Conservation (phyloP, 2,113 vertebrate genomes). For the Ariopsis seemanni region DNA sequence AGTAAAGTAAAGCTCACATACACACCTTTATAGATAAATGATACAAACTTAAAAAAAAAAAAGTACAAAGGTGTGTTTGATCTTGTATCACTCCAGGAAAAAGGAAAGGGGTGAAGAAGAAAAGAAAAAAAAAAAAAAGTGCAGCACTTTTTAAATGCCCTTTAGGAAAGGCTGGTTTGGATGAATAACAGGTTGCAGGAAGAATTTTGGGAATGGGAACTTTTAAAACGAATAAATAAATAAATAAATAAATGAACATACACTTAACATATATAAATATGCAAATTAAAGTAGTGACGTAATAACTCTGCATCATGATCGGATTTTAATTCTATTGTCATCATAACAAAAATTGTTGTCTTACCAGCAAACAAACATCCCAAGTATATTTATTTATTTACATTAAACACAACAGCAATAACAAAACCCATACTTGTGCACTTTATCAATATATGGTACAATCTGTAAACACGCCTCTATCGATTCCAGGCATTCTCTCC, state of each 20-base stretch:
- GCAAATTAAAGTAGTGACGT: background rate
- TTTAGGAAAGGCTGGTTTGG: background rate
- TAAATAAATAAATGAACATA: background rate
- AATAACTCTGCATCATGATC: background rate
- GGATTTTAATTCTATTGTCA: background rate
- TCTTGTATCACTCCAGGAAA: background rate
- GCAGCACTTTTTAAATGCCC: too few species aligned
- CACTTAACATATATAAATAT: background rate
- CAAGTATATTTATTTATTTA: background rate
- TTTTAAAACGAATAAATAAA: background rate
- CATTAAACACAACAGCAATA: background rate
- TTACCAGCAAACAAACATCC: background rate
- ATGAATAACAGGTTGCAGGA: too few species aligned
- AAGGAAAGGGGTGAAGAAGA: background rate
- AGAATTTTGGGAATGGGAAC: background rate
- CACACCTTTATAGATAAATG: background rate
- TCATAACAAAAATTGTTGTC: background rate
- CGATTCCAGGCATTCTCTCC: too few species aligned
- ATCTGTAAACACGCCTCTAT: background rate
- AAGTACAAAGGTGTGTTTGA: background rate
- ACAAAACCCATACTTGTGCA: too few species aligned
- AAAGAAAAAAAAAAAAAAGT: too few species aligned
- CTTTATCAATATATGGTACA: background rate
- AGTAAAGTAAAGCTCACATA: background rate
- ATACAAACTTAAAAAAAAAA: background rate